Percentiles rank a stretch among this genome's conserved stretches.
phyloP scores from a whole-genome alignment of 2,797 vertebrate species.

The Synanceia verrucosa region DNA sequence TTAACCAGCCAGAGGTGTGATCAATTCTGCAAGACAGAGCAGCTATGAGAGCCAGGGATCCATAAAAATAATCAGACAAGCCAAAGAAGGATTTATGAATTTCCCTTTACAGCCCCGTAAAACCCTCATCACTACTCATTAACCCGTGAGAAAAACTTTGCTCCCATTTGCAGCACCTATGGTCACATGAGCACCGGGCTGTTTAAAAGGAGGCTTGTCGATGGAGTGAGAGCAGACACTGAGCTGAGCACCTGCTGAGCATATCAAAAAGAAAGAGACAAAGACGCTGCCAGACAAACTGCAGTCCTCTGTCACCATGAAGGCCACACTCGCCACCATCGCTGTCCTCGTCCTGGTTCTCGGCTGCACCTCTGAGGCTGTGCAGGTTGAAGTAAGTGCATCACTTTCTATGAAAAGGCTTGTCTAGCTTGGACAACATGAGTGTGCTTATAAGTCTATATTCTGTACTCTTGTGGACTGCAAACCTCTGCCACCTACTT shows the following conservation, averaged over 20 bases:
- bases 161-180: slow-evolving; percentile 31
- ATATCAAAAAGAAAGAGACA: slow-evolving; percentile 24
- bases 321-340: slow-evolving; percentile 56
- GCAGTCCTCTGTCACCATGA: slow-evolving; percentile 71
- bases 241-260: slow-evolving; percentile 46
- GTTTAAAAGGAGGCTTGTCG: slow-evolving; percentile 72
- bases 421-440: background rate
- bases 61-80: slow-evolving; percentile 55
- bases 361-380: slow-evolving; percentile 69
- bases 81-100: slow-evolving; percentile 77
- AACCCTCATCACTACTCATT: slow-evolving; percentile 73
- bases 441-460: background rate
- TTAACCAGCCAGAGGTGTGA: slow-evolving; percentile 37
- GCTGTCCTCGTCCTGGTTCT: slow-evolving; percentile 70
- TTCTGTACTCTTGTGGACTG: background rate
- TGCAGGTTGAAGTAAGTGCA: slow-evolving; percentile 80
- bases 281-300: slow-evolving; percentile 8
- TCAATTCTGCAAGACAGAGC: slow-evolving; percentile 2
- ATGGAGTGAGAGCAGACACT: slow-evolving; percentile 42
- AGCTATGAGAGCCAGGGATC: slow-evolving; percentile 2
- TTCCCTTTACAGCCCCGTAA: slow-evolving; percentile 69
- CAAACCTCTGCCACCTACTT: background rate
- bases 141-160: slow-evolving; percentile 76
- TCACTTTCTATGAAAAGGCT: background rate
- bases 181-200: slow-evolving; percentile 45